These are phyloP conservation scores for Coendou prehensilis DNA, from an alignment of 2,797 vertebrate genomes.

Conservation along the genomic window DNA sequence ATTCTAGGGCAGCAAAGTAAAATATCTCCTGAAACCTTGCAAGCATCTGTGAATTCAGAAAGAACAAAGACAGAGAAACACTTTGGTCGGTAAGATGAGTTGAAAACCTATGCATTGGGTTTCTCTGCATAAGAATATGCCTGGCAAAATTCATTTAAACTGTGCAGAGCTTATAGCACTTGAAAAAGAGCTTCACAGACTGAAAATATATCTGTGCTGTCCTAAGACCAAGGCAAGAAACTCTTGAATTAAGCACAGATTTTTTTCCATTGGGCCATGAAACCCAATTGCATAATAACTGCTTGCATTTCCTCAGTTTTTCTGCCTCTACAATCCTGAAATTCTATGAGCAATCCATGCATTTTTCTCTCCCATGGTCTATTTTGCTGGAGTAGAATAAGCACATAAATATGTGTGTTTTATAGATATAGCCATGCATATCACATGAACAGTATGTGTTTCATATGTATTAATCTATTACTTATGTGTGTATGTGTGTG, in stretches of 20 bases:
- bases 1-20: neutral
- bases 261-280: slow-evolving; percentile 33
- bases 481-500: neutral
- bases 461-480: neutral
- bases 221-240: slow-evolving; percentile 66
- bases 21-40: neutral
- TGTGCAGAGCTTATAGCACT: neutral
- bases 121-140: neutral
- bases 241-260: slow-evolving; percentile 65
- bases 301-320: slow-evolving; percentile 50
- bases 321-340: slow-evolving; percentile 29
- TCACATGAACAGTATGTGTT: neutral
- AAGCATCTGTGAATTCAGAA: neutral
- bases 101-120: slow-evolving; percentile 31
- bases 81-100: slow-evolving; percentile 26
- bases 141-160: slow-evolving; percentile 69
- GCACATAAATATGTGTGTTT: neutral
- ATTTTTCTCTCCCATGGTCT: neutral
- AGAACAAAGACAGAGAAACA: slow-evolving; percentile 11
- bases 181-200: slow-evolving; percentile 45
- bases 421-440: neutral
- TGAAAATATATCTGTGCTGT: slow-evolving; percentile 56
- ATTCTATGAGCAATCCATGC: neutral
- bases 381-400: neutral
- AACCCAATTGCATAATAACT: slow-evolving; percentile 54